A percentile compares a stretch with the other conserved stretches of the same genome.
Conservation (phyloP, 2,888 invertebrate species). For the Tachina lurida region DNA sequence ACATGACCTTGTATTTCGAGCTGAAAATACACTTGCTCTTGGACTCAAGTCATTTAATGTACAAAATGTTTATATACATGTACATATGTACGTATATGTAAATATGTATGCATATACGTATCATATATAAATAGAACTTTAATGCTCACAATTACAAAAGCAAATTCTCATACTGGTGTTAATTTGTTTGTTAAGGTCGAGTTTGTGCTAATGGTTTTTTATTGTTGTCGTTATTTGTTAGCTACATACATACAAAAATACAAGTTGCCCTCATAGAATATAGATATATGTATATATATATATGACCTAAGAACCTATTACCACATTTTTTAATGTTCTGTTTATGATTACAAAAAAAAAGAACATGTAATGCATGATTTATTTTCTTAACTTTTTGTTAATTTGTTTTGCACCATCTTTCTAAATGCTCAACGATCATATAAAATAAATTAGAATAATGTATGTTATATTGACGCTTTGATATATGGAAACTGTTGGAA, state of each 20-base stretch:
- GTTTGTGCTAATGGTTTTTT: conserved; percentile 32
- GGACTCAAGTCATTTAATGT: conserved; percentile 19
- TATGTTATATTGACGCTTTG: neutral
- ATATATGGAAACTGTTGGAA: neutral
- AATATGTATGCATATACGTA: neutral
- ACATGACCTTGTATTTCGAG: conserved; percentile 60
- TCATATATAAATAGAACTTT: conserved; percentile 2
- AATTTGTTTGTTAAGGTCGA: conserved; percentile 43
- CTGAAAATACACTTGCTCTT: conserved; percentile 34
- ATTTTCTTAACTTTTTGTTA: conserved; percentile 2
- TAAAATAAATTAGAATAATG: neutral
- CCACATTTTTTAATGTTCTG: conserved; percentile 11
- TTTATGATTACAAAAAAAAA: conserved; percentile 1
- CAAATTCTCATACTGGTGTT: conserved; percentile 49
- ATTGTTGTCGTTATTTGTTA: conserved; percentile 36
- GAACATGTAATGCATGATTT: conserved; percentile 27
- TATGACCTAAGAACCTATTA: conserved; percentile 47
- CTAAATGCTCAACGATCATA: conserved; percentile 19
- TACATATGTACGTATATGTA: neutral
- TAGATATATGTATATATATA: neutral
- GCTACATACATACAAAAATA: neutral
- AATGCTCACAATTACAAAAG: conserved; percentile 22
- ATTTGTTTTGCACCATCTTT: conserved; percentile 39
- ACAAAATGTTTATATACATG: neutral
- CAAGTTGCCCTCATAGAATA: neutral